Percentiles rank a stretch among this genome's conserved stretches.
These are phyloP conservation scores for Calameuta filiformis DNA, from an alignment of 2,888 invertebrate species.

Conservation along the genomic window DNA sequence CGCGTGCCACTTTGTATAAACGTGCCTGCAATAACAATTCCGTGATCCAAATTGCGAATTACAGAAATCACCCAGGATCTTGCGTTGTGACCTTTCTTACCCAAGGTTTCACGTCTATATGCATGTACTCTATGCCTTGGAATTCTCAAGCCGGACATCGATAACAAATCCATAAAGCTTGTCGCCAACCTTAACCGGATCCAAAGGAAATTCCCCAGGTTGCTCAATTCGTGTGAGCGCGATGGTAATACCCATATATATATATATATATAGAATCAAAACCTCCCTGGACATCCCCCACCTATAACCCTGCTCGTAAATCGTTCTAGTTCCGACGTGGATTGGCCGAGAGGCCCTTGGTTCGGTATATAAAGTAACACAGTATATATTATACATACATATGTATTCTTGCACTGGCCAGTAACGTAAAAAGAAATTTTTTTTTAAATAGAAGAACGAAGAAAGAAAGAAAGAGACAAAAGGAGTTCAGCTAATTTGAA, in stretches of 20 bases:
- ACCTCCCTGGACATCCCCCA: no score
- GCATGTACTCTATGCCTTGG: neutral
- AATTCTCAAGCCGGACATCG: neutral
- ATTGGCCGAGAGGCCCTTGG: neutral
- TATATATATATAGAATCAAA: neutral
- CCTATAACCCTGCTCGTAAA: neutral
- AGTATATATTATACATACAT: neutral
- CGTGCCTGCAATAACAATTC: neutral
- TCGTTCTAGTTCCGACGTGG: neutral
- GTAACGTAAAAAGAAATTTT: neutral
- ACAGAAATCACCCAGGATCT: neutral
- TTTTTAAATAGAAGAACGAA: slow-evolving; percentile 18
- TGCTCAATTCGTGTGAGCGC: neutral
- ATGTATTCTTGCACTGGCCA: neutral
- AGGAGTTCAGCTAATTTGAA: slow-evolving; percentile 1
- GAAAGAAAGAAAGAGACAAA: slow-evolving; percentile 7
- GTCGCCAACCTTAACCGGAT: neutral
- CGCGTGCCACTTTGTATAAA: neutral
- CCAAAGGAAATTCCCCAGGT: neutral
- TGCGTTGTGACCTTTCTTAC: neutral
- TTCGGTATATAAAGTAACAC: neutral
- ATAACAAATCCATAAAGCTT: neutral
- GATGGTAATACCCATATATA: neutral
- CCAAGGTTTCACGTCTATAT: neutral
- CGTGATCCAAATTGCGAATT: neutral